Conservation (phyloP, 1,140 invertebrate genomes). For the Tetramorium alpestre region DNA sequence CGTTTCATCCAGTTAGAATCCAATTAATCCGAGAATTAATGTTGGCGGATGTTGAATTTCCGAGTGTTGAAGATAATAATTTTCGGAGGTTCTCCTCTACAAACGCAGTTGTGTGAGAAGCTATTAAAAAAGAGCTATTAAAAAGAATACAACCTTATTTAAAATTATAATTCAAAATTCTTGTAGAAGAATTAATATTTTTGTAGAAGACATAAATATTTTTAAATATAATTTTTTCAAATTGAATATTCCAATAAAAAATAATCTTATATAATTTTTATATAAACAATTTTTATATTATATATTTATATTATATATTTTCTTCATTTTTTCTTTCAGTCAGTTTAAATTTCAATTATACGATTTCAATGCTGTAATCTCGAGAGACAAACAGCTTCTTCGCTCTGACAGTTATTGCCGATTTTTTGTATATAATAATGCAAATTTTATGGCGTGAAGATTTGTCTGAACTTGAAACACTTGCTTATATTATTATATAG, state of each 20-base stretch:
- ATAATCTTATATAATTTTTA: neutral
- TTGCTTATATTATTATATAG: neutral
- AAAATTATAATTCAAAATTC: neutral
- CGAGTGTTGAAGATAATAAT: neutral
- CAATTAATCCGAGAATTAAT: neutral
- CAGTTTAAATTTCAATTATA: slow-evolving; percentile 2
- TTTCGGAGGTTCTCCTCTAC: neutral
- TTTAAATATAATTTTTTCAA: neutral
- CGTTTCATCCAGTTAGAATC: neutral
- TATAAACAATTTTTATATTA: neutral
- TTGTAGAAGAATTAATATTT: neutral
- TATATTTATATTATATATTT: neutral
- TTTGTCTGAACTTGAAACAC: slow-evolving; percentile 2
- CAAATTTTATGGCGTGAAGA: neutral
- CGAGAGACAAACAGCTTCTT: slow-evolving; percentile 10
- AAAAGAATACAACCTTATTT: neutral
- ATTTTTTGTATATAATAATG: neutral
- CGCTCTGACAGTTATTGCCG: neutral
- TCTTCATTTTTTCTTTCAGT: neutral
- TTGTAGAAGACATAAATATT: too few relatives aligned
- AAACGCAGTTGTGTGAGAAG: neutral
- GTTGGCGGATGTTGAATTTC: neutral
- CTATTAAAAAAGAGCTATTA: neutral
- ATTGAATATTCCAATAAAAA: neutral
- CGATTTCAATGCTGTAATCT: neutral